These are phyloP conservation scores for Brachypodius melanocephalos DNA, from an alignment of 2,113 vertebrate species.

Conservation along the genomic window DNA sequence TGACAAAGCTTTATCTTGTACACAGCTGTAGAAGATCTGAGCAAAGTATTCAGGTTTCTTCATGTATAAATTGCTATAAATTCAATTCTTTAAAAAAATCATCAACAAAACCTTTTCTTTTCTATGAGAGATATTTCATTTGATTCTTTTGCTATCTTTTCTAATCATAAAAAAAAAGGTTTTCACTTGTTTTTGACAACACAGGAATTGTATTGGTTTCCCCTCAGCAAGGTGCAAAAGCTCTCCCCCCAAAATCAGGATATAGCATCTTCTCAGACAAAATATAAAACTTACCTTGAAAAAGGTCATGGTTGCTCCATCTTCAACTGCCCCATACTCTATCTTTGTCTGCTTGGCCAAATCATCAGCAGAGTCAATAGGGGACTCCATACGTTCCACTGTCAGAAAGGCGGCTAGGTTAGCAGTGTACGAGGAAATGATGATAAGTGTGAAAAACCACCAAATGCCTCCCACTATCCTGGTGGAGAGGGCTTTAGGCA, in stretches of 20 bases:
- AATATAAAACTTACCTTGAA: constrained; percentile 85
- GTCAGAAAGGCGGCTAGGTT: constrained; percentile 99
- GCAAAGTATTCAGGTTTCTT: not conserved
- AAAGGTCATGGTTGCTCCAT: constrained; percentile 96
- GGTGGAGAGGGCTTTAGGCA: constrained; percentile 99
- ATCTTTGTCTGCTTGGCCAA: constrained; percentile 98
- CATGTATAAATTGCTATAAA: not conserved
- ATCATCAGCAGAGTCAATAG: constrained; percentile 96
- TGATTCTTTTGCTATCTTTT: not conserved
- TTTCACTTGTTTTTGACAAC: not conserved
- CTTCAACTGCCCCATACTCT: constrained; percentile 94
- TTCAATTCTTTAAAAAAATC: not conserved
- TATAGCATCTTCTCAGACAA: not conserved
- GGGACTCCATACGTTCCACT: constrained; percentile 98
- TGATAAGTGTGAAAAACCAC: constrained; percentile 99
- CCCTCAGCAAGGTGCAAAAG: not conserved
- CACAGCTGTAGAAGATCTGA: not conserved
- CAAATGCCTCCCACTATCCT: constrained; percentile 99
- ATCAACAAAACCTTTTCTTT: not conserved
- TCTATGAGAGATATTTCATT: not conserved
- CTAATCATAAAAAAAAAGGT: not conserved
- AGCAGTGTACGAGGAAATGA: constrained; percentile 99
- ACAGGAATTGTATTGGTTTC: accelerated
- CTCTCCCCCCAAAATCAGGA: not conserved
- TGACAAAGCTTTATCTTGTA: not conserved